A percentile compares a stretch with the other conserved stretches of the same genome.
phyloP scores from a whole-genome alignment of 2,797 vertebrate species.

The Xerus rutilus region DNA sequence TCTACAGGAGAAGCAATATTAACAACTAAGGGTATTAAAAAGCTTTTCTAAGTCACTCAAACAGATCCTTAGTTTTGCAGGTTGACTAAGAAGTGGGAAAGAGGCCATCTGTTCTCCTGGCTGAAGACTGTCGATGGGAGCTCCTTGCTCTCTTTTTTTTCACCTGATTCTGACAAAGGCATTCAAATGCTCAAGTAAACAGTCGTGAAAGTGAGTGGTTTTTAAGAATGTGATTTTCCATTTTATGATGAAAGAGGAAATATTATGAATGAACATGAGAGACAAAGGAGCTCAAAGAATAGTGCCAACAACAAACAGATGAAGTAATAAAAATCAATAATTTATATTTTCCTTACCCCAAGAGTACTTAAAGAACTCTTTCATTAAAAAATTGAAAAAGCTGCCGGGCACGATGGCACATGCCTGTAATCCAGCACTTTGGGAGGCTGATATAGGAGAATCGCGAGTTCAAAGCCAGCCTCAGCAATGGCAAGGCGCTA shows the following conservation, averaged over 20 bases:
- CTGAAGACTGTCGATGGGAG: background rate
- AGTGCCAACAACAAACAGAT: background rate
- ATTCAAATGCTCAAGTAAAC: background rate
- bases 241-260: constrained; percentile 51
- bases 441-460: too few species aligned
- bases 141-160: background rate
- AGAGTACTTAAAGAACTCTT: background rate
- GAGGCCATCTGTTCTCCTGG: background rate
- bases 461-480: too few species aligned
- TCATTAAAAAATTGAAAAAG: background rate
- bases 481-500: too few species aligned
- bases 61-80: constrained; percentile 51
- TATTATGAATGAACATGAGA: background rate
- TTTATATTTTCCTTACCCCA: background rate
- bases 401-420: too few species aligned
- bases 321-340: constrained; percentile 32
- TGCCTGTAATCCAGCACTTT: too few species aligned
- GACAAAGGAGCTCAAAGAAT: constrained; percentile 31
- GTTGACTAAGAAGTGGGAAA: constrained; percentile 20
- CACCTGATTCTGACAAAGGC: background rate
- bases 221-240: constrained; percentile 18
- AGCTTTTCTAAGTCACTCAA: constrained; percentile 82
- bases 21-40: constrained; percentile 66
- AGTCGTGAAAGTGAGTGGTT: constrained; percentile 22
- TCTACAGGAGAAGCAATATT: constrained; percentile 55